Percentiles rank a stretch among this genome's conserved stretches.
phyloP scores from a whole-genome alignment of 2,888 invertebrate genomes.

The Sepiola atlantica region DNA sequence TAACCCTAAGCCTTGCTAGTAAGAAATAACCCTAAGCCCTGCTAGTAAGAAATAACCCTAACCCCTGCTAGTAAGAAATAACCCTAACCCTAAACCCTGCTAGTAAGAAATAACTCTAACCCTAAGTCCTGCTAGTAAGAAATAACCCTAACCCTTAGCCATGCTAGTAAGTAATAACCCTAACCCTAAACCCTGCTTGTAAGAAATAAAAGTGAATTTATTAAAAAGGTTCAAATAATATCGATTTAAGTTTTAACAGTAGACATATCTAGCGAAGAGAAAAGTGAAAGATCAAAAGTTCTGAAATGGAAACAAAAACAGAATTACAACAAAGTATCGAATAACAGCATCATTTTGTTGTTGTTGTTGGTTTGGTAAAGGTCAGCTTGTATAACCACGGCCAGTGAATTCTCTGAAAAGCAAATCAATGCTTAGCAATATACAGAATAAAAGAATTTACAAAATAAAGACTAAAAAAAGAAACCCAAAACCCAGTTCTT shows the following conservation, averaged over 20 bases:
- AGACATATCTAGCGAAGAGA: background rate
- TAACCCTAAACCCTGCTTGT: no score
- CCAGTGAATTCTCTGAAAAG: background rate
- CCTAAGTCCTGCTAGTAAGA: no score
- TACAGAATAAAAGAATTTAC: no score
- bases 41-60: no score
- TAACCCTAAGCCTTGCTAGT: no score
- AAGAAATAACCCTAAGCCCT: no score
- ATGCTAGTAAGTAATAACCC: no score
- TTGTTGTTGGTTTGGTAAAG: background rate
- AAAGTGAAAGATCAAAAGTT: background rate
- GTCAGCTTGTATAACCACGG: background rate
- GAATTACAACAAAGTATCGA: background rate
- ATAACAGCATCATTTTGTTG: background rate
- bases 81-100: no score
- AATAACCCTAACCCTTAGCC: no score
- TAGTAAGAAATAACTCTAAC: no score
- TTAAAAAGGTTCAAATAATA: background rate
- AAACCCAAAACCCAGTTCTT: background rate
- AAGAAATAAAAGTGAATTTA: background rate
- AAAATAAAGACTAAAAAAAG: background rate
- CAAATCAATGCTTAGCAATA: background rate
- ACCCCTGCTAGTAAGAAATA: no score
- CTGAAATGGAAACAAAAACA: background rate
- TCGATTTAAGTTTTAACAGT: constrained; percentile 3